These are phyloP conservation scores for Drosophila athabasca DNA, from an alignment of 1,140 invertebrate species.

Conservation along the genomic window DNA sequence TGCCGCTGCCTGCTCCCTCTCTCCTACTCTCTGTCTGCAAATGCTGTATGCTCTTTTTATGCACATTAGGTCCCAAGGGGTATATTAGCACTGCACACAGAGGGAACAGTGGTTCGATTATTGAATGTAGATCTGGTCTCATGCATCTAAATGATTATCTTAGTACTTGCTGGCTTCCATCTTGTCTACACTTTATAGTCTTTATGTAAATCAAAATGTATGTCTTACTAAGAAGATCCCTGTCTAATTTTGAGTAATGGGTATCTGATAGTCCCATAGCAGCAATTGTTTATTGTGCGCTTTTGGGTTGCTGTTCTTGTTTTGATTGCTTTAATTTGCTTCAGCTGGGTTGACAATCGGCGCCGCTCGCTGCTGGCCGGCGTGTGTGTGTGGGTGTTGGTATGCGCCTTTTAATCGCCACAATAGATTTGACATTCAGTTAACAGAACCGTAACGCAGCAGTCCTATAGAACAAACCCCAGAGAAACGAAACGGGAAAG, in stretches of 20 bases:
- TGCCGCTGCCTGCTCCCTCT: no score
- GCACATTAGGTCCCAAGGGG: no score
- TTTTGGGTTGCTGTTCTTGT: constrained; percentile 28
- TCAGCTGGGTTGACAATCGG: constrained; percentile 37
- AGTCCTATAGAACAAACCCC: not conserved
- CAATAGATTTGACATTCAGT: constrained; percentile 81
- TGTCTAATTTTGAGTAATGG: not conserved
- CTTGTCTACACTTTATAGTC: no score
- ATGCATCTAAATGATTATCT: no score
- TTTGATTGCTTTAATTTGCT: constrained; percentile 67
- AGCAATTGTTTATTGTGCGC: constrained; percentile 1
- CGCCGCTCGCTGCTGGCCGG: constrained; percentile 2
- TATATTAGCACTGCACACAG: no score
- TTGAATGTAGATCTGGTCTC: no score
- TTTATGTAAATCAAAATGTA: no score
- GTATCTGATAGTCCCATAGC: constrained; percentile 11
- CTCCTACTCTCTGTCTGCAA: constrained; percentile 21
- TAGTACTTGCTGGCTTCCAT: no score
- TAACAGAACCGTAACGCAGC: constrained; percentile 43
- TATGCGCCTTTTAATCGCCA: constrained; percentile 57
- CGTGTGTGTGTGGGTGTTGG: not conserved
- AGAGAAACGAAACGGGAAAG: not conserved
- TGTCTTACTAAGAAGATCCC: no score
- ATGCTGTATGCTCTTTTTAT: constrained; percentile 14
- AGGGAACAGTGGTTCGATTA: no score